Evolutionary conservation across 2,888 invertebrate species (phyloP), one percentile per base, ranked within the genome.

Genomic region (Eupithecia tripunctaria): DNA sequence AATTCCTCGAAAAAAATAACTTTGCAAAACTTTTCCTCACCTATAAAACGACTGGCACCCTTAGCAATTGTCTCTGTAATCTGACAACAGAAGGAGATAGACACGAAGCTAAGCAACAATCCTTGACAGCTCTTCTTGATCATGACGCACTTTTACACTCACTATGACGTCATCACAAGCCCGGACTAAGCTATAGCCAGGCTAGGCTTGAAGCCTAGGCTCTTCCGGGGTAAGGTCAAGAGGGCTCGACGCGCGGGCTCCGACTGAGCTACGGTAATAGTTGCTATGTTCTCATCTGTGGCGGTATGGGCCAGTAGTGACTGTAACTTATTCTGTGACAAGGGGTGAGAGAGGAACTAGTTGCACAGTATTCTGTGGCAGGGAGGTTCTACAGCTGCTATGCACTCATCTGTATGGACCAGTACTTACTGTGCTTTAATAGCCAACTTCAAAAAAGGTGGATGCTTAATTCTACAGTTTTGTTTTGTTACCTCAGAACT

Each of bases 11-110:
- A 25, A 63, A 63, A 36, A 36, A 21, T 3, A 36, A 64, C 36
- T 38, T 21, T 41, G 0, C 0, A 21, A 71, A 71, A 71, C 63
- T 68, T 67, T 60, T 32, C 92, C 62, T 92, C 77, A 94, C 94
- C 94, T 77, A 93, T 93, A 82, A 89, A 94, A 80, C 94, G 86
- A 82, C 93, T 94, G 38, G 94, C 93, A 79, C 93, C 93, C 78
- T 94, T 94, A 21, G 94, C 94, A 86, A 93, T 88, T 83, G 93
- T 94, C 86, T 94, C 94, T 73, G 90, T 92, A 27, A 94, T 88
- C 80, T 94, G 94, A 84, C 94, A 94, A 86, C 94, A 93, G 82
- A 94, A 92, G 78, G 94, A 93, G 78, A 94, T 91, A 60, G 94
- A 94, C 82, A 94, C 84, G 80, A 94, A 92, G 87, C 94, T 94